These are phyloP conservation scores for Distichodus sexfasciatus DNA, from an alignment of 2,797 vertebrate genomes.

Conservation along the genomic window DNA sequence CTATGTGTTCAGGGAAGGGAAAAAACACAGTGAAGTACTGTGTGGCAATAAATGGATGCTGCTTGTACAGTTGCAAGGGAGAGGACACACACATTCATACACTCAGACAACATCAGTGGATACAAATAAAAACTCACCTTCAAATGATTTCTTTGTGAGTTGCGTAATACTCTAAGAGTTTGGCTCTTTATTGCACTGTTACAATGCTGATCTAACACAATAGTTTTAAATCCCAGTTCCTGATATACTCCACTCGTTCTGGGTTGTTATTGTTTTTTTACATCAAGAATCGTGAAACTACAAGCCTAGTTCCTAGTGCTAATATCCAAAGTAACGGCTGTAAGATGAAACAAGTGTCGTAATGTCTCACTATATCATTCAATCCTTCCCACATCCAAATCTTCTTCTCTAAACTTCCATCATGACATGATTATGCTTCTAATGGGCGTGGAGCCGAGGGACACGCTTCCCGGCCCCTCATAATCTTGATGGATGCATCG, in stretches of 20 bases:
- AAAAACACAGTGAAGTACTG: background rate
- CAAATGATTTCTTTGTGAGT: background rate
- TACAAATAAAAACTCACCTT: background rate
- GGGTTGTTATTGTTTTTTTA: too few relatives aligned
- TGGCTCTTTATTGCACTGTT: background rate
- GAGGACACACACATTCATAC: background rate
- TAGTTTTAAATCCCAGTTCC: too few relatives aligned
- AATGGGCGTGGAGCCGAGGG: conserved; percentile 17
- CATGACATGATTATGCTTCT: conserved; percentile 22
- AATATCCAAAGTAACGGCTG: background rate
- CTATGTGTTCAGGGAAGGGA: background rate
- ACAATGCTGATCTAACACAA: too few relatives aligned
- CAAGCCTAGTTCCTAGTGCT: background rate
- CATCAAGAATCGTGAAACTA: too few relatives aligned
- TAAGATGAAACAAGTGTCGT: background rate
- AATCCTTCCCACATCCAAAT: background rate
- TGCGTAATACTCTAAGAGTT: background rate
- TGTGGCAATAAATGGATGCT: background rate
- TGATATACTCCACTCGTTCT: too few relatives aligned
- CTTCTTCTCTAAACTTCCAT: background rate
- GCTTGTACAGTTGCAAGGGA: background rate
- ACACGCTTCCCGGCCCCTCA: conserved; percentile 12
- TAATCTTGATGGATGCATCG: conserved; percentile 48
- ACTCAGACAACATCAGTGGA: background rate
- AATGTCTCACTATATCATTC: background rate